Percentiles rank a stretch among this genome's conserved stretches.
These are phyloP conservation scores for Drosophila nr. perissopoda DNA, from an alignment of 2,888 invertebrate genomes.

Conservation along the genomic window DNA sequence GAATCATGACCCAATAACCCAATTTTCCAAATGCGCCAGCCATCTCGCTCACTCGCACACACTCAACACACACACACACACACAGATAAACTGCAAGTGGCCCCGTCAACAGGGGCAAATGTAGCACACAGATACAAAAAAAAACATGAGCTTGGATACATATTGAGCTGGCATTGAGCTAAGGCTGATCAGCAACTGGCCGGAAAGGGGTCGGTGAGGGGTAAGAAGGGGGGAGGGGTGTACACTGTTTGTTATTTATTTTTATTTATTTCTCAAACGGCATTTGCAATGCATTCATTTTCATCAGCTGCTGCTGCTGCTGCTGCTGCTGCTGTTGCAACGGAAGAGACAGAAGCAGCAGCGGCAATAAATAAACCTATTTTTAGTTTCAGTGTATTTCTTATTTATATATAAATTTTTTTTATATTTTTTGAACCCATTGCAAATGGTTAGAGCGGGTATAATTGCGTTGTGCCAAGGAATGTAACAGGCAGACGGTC, in stretches of 20 bases:
- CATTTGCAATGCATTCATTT: constrained; percentile 64
- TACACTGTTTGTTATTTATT: constrained; percentile 2
- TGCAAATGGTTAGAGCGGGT: neutral
- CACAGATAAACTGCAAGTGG: constrained; percentile 70
- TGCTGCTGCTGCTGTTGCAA: constrained; percentile 57
- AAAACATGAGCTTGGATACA: constrained; percentile 60
- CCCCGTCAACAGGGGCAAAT: constrained; percentile 59
- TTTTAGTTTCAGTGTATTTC: constrained; percentile 48
- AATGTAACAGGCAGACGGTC: neutral
- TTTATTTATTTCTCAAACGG: constrained; percentile 34
- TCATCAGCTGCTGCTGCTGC: constrained; percentile 55
- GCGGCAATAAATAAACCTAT: constrained; percentile 63
- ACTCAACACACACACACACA: constrained; percentile 42
- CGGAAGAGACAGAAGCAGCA: constrained; percentile 62
- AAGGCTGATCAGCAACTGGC: constrained; percentile 47
- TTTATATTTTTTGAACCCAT: constrained; percentile 3
- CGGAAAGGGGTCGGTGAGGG: neutral
- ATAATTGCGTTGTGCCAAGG: neutral
- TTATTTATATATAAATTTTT: constrained; percentile 4
- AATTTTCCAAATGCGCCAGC: constrained; percentile 66
- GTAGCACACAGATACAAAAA: constrained; percentile 63
- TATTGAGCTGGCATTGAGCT: constrained; percentile 70
- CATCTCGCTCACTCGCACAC: constrained; percentile 56
- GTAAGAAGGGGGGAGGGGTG: constrained; percentile 9
- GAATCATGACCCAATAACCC: constrained; percentile 83